Evolutionary conservation across 2,888 invertebrate genomes (phyloP).

Genomic region (Megastigmus dorsalis): DNA sequence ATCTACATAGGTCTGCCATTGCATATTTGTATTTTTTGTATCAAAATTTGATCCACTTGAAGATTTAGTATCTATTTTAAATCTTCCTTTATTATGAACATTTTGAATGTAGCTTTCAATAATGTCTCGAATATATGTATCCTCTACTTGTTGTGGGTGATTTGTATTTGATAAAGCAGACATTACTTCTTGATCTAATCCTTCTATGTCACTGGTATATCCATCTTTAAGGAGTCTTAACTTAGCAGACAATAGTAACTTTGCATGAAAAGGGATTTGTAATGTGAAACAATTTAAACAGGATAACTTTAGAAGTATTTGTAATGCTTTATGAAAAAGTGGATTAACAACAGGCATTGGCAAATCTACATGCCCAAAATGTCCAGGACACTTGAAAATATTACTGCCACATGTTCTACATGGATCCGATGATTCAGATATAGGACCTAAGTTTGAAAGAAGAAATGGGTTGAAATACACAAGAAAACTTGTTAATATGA

Average conservation of each 20-base stretch:
- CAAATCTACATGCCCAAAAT: slow-evolving; percentile 95
- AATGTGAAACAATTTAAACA: slow-evolving; percentile 84
- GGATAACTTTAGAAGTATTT: slow-evolving; percentile 80
- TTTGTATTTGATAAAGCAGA: slow-evolving; percentile 63
- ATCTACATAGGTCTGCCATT: slow-evolving; percentile 75
- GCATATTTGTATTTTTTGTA: slow-evolving; percentile 76
- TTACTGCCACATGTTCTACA: slow-evolving; percentile 88
- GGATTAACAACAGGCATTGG: slow-evolving; percentile 94
- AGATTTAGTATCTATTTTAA: slow-evolving; percentile 62
- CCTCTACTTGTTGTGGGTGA: slow-evolving; percentile 62
- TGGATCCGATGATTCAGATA: slow-evolving; percentile 75
- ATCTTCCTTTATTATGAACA: slow-evolving; percentile 58
- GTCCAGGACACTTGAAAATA: slow-evolving; percentile 87
- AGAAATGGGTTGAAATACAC: not conserved
- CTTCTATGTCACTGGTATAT: slow-evolving; percentile 83
- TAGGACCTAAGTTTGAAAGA: slow-evolving; percentile 30
- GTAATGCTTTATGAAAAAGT: slow-evolving; percentile 85
- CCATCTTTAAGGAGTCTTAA: slow-evolving; percentile 84
- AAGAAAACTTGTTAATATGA: not conserved
- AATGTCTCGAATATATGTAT: slow-evolving; percentile 73
- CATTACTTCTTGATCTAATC: slow-evolving; percentile 76
- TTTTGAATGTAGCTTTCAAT: slow-evolving; percentile 74
- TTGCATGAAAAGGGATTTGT: slow-evolving; percentile 79
- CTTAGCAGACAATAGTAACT: slow-evolving; percentile 81
- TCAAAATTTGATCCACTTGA: slow-evolving; percentile 60